Conservation (phyloP, 2,797 vertebrate species). For the Galagoides demidoff region DNA sequence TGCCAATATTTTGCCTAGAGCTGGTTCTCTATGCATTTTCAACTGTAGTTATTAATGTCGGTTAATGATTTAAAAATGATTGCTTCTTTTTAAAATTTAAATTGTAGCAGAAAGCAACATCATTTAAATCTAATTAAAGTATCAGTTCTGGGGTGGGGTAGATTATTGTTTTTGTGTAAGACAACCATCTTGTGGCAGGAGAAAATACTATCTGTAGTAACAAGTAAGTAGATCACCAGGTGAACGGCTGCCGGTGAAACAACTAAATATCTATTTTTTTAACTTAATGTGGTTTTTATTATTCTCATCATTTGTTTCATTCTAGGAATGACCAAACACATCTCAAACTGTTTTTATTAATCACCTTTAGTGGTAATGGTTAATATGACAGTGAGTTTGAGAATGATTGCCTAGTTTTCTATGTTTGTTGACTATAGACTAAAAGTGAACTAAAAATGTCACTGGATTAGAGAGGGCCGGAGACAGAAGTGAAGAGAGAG, state of each 20-base stretch:
- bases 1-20: slow-evolving; percentile 84
- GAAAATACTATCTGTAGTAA: neutral
- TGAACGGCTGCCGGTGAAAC: slow-evolving; percentile 2
- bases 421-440: neutral
- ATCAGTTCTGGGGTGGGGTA: slow-evolving; percentile 1
- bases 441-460: neutral
- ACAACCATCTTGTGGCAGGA: neutral
- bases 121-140: slow-evolving; percentile 65
- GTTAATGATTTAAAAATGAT: slow-evolving; percentile 79
- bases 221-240: neutral
- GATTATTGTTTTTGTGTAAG: slow-evolving; percentile 42
- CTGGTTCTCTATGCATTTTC: slow-evolving; percentile 81
- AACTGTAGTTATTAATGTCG: slow-evolving; percentile 82
- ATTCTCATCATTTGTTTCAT: neutral
- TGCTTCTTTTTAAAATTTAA: slow-evolving; percentile 65
- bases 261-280: slow-evolving; percentile 29
- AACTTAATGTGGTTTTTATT: neutral
- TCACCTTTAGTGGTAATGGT: neutral
- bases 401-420: neutral
- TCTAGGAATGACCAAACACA: slow-evolving; percentile 26
- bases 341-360: slow-evolving; percentile 2
- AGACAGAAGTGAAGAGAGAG: neutral
- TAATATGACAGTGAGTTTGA: neutral
- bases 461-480: neutral
- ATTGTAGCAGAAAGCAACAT: slow-evolving; percentile 36